These are phyloP conservation scores for Penaeus chinensis DNA, from an alignment of 1,140 invertebrate species.

Conservation along the genomic window DNA sequence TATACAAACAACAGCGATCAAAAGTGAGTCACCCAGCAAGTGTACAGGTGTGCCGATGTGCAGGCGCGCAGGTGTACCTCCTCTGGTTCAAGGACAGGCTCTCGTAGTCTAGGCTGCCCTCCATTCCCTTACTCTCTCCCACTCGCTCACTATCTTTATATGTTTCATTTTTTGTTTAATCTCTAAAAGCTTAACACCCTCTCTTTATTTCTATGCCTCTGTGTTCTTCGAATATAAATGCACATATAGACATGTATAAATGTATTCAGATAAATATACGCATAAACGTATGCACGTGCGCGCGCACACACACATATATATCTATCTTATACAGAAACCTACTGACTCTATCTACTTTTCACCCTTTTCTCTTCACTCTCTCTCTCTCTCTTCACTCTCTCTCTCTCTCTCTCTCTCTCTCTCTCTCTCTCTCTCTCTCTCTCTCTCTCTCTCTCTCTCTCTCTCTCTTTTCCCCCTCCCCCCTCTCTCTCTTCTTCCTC, in stretches of 20 bases:
- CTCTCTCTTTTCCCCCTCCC: not conserved
- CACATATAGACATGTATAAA: slow-evolving; percentile 8
- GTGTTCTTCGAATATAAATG: not conserved
- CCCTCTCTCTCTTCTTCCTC: not conserved
- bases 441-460: slow-evolving; percentile 11
- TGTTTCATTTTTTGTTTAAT: no score
- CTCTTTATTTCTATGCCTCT: not conserved
- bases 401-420: slow-evolving; percentile 14
- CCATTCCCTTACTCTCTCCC: not conserved
- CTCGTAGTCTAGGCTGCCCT: no score
- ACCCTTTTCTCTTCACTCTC: not conserved
- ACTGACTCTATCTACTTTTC: not conserved
- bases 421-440: slow-evolving; percentile 18
- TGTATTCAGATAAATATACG: slow-evolving; percentile 19
- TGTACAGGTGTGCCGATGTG: no score
- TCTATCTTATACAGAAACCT: not conserved
- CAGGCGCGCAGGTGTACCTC: no score
- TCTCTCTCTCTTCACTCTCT: not conserved
- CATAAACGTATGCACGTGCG: not conserved
- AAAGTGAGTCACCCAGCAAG: no score
- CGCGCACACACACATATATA: not conserved
- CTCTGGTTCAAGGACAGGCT: no score
- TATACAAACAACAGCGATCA: no score
- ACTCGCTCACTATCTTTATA: not conserved
- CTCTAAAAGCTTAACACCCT: no score